Evolutionary conservation across 2,888 invertebrate genomes (phyloP), one percentile per base, ranked within the genome.

Genomic region (Helleia helle): DNA sequence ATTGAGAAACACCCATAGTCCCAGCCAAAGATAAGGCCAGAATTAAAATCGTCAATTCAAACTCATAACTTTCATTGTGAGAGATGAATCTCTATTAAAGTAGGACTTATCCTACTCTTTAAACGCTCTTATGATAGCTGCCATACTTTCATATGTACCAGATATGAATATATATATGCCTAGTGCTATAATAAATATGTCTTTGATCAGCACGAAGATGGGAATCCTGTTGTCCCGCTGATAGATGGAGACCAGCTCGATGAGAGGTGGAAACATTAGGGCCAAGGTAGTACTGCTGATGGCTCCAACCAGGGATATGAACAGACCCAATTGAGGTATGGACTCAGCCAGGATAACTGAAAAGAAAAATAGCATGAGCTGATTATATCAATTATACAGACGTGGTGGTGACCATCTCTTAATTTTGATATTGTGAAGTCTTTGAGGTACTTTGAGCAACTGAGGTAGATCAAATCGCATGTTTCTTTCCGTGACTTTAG

Each of bases 271-370:
- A 62, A 97, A 93, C 27, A 97, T 87, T 25, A 97, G 86, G 0
- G 96, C 96, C 47, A 97, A 75, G 0, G 94, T 90, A 3, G 96
- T 93, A 53, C 95, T 94, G 63, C 95, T 94, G 0, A 97, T 87
- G 0, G 97, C 95, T 3, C 97, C 97, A 17, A 97, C 94, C 47
- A 97, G 72, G 0, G 96, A 96, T 52, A 97, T 97, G 73, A 97
- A 94, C 1, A 95, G 81, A 2, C 92, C 91, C 47, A 97, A 76
- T 53, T 94, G 89, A 0, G 97, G 97, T 43, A 97, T 93, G 1
- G 92, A 86, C 63, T 94, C 94, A 0, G 97, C 96, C 51, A 96
- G 74, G 6, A 89, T 72, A 83, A 96, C 96, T 96, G 86, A 11
- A 87, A 80, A 12, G 4, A 36, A 41, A 36, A 5, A 18, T 31